These are phyloP conservation scores for Mirounga angustirostris DNA, from an alignment of 2,113 vertebrate species.

Conservation along the genomic window DNA sequence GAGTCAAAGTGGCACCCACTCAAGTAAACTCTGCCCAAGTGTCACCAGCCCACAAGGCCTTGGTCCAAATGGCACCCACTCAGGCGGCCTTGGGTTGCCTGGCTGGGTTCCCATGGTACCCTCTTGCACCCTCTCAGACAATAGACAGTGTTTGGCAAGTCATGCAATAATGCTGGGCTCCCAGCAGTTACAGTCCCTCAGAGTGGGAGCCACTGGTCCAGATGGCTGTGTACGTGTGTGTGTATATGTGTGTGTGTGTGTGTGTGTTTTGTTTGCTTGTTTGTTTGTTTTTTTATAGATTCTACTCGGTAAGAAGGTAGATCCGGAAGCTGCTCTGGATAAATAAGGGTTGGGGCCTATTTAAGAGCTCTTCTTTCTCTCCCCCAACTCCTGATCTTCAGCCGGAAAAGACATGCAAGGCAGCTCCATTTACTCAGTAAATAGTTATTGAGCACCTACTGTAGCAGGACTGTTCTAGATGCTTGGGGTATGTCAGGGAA, in stretches of 20 bases:
- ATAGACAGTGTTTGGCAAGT: neutral
- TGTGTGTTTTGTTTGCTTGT: too few species aligned
- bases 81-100: neutral
- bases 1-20: neutral
- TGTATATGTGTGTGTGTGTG: neutral
- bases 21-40: neutral
- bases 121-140: neutral
- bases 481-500: too few species aligned
- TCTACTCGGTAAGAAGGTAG: neutral
- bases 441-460: neutral
- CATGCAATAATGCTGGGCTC: too few species aligned
- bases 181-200: neutral
- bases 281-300: neutral
- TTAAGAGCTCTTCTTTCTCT: neutral
- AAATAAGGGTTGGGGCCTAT: neutral
- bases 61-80: neutral
- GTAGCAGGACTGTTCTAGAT: neutral
- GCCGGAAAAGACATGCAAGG: neutral
- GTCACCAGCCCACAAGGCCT: neutral
- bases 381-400: neutral
- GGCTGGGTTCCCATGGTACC: neutral
- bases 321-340: neutral
- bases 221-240: neutral
- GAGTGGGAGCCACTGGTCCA: neutral
- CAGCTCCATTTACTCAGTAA: neutral